Evolutionary conservation across 2,888 invertebrate genomes (phyloP).

Genomic region (Callyntrura guangdongensis): DNA sequence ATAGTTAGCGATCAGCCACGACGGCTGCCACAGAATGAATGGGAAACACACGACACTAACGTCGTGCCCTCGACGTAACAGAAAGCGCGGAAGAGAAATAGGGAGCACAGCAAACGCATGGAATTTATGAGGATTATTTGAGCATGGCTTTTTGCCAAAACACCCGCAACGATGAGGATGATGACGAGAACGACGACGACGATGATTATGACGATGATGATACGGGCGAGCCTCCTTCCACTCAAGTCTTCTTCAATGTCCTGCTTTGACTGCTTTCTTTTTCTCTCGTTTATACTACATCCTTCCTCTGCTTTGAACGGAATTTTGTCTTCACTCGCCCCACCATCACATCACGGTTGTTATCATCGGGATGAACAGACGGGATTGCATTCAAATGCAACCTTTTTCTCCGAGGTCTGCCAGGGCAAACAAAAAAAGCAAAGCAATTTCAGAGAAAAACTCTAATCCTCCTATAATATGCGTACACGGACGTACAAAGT

Average conservation of each 20-base stretch:
- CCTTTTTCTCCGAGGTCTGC: slow-evolving; percentile 52
- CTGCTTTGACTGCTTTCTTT: too few relatives aligned
- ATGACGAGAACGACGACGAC: not conserved
- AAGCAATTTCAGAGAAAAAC: slow-evolving; percentile 40
- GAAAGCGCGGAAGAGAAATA: not conserved
- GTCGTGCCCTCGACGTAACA: not conserved
- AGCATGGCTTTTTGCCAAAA: slow-evolving; percentile 73
- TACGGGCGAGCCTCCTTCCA: slow-evolving; percentile 31
- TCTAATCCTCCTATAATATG: slow-evolving; percentile 9
- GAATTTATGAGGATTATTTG: slow-evolving; percentile 73
- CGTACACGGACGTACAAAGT: slow-evolving; percentile 1
- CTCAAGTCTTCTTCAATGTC: not conserved
- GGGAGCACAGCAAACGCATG: slow-evolving; percentile 37
- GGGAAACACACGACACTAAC: too few relatives aligned
- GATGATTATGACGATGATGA: not conserved
- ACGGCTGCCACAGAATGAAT: not conserved
- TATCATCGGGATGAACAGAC: slow-evolving; percentile 21
- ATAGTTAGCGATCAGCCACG: slow-evolving; percentile 36
- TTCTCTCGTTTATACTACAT: not conserved
- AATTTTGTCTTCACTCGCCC: slow-evolving; percentile 46
- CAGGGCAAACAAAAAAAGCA: not conserved
- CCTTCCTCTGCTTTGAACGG: not conserved
- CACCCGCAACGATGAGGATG: slow-evolving; percentile 19
- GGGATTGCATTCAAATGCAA: slow-evolving; percentile 65
- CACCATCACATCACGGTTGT: slow-evolving; percentile 11